Conservation (phyloP, 2,888 invertebrate species). For the Rhopalosiphum nymphaeae region DNA sequence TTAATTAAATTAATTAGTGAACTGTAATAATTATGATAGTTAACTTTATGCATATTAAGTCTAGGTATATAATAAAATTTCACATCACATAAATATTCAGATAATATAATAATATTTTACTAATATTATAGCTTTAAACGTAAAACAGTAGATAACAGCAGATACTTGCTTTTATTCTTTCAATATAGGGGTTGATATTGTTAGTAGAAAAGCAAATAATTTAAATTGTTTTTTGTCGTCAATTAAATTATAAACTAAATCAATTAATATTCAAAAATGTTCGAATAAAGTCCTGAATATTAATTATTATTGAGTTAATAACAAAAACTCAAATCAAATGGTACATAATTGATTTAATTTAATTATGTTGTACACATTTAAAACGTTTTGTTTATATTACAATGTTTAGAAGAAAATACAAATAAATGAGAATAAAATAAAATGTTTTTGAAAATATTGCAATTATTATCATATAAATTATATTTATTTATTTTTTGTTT, state of each 20-base stretch:
- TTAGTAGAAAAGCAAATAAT: background rate
- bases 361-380: background rate
- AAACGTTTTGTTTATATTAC: background rate
- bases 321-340: background rate
- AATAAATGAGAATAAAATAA: background rate
- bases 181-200: background rate
- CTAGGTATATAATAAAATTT: background rate
- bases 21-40: background rate
- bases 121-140: background rate
- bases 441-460: background rate
- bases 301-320: slow-evolving; percentile 24
- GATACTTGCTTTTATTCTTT: background rate
- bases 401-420: background rate
- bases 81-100: too few relatives aligned
- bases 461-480: background rate
- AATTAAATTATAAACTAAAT: slow-evolving; percentile 21
- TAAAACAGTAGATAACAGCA: background rate
- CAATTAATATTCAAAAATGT: slow-evolving; percentile 24
- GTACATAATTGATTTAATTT: slow-evolving; percentile 2
- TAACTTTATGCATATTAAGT: background rate
- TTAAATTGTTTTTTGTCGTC: background rate
- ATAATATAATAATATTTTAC: background rate
- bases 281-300: background rate
- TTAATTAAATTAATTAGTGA: background rate
- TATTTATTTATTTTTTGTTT: slow-evolving; percentile 15